Conservation (phyloP, 2,113 vertebrate genomes). For the Cephalopterus ornatus region DNA sequence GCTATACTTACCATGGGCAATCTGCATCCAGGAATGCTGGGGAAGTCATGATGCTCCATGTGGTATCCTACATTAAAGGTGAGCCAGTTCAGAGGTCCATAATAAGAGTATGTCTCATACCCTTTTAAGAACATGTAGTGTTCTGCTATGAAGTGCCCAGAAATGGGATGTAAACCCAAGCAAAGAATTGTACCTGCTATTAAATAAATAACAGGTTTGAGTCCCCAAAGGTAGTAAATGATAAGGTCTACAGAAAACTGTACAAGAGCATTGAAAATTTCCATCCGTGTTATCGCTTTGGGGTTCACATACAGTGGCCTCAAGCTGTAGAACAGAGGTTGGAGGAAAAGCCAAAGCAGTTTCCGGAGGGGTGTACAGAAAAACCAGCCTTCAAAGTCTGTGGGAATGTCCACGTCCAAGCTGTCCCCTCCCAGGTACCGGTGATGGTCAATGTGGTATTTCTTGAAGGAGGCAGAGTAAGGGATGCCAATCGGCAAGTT, state of each 20-base stretch:
- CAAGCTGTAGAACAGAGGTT: constrained; percentile 88
- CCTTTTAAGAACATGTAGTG: constrained; percentile 97
- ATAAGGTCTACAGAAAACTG: constrained; percentile 81
- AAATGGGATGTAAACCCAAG: constrained; percentile 94
- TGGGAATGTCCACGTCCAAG: constrained; percentile 93
- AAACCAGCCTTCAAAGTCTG: constrained; percentile 91
- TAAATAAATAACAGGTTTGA: constrained; percentile 89
- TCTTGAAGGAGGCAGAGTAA: constrained; percentile 95
- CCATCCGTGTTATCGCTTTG: constrained; percentile 85
- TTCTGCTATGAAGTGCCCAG: constrained; percentile 96
- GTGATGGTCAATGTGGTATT: constrained; percentile 97
- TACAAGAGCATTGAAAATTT: constrained; percentile 81
- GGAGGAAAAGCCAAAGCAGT: constrained; percentile 88
- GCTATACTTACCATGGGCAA: constrained; percentile 84
- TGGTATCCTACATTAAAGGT: constrained; percentile 98
- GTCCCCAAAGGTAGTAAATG: constrained; percentile 84
- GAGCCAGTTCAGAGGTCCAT: constrained; percentile 90
- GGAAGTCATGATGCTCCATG: constrained; percentile 97
- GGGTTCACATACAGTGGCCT: constrained; percentile 90
- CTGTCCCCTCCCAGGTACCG: constrained; percentile 90
- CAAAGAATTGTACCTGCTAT: constrained; percentile 87
- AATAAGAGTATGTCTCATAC: constrained; percentile 97
- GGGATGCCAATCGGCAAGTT: constrained; percentile 93
- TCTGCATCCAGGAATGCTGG: constrained; percentile 92
- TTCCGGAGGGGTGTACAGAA: constrained; percentile 91